Evolutionary conservation across 2,888 invertebrate species (phyloP).

Genomic region (Parnassius smintheus): DNA sequence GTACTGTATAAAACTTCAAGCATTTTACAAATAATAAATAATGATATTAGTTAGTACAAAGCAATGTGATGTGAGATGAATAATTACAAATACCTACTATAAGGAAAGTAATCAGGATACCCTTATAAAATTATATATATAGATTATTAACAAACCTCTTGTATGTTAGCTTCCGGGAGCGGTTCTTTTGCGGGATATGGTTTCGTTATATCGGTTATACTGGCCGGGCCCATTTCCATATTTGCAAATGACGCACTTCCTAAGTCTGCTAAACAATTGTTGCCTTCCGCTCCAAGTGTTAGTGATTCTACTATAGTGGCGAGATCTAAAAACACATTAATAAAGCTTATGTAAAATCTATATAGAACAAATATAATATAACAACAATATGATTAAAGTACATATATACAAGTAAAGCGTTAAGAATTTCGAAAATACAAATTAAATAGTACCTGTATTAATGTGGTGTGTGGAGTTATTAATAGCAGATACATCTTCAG

Average conservation of each 20-base stretch:
- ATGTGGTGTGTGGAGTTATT: constrained; percentile 86
- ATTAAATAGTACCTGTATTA: constrained; percentile 65
- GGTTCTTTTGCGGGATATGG: constrained; percentile 78
- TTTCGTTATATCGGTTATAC: constrained; percentile 77
- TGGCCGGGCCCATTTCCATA: constrained; percentile 79
- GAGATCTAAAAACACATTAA: constrained; percentile 78
- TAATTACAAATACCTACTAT: no score
- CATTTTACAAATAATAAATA: constrained; percentile 5
- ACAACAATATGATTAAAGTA: no score
- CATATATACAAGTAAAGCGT: no score
- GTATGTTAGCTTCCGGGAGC: constrained; percentile 58
- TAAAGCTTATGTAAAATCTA: not conserved
- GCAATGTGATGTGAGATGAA: no score
- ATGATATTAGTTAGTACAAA: no score
- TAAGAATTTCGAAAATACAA: not conserved
- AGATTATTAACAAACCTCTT: constrained; percentile 61
- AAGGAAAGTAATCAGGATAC: no score
- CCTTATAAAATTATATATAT: not conserved
- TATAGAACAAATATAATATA: not conserved
- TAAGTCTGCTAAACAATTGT: constrained; percentile 78
- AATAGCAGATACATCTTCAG: constrained; percentile 86
- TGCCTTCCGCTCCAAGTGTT: constrained; percentile 84
- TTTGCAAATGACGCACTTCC: constrained; percentile 72
- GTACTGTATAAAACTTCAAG: not conserved
- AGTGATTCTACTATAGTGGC: constrained; percentile 93